Percentiles rank a stretch among this genome's conserved stretches.
phyloP scores from a whole-genome alignment of 2,113 vertebrate species.

The Thunnus thynnus region DNA sequence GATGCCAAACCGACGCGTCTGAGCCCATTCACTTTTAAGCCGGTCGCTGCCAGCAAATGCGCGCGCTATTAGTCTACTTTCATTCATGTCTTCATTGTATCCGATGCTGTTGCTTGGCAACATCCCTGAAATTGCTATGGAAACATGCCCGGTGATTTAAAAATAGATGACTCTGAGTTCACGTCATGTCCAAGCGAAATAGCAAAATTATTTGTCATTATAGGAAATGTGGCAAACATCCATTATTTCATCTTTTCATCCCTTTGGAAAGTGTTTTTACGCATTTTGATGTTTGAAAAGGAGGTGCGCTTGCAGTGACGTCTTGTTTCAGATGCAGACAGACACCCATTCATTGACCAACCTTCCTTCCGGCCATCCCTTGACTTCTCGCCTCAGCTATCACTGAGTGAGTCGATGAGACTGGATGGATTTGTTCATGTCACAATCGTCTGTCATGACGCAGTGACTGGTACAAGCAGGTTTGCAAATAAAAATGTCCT shows the following conservation, averaged over 20 bases:
- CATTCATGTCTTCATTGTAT: slow-evolving; percentile 87
- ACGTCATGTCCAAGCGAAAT: slow-evolving; percentile 74
- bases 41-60: slow-evolving; percentile 56
- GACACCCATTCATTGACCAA: slow-evolving; percentile 64
- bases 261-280: slow-evolving; percentile 5
- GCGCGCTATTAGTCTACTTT: slow-evolving; percentile 76
- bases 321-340: slow-evolving; percentile 62
- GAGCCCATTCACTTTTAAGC: slow-evolving; percentile 68
- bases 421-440: slow-evolving; percentile 27
- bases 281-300: slow-evolving; percentile 22
- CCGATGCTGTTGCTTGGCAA: slow-evolving; percentile 91
- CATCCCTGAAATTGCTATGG: slow-evolving; percentile 86
- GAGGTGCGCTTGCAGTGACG: slow-evolving; percentile 61
- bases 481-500: not conserved
- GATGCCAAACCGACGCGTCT: slow-evolving; percentile 57
- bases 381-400: slow-evolving; percentile 56
- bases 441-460: slow-evolving; percentile 24
- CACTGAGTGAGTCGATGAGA: slow-evolving; percentile 32
- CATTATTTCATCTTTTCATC: not conserved
- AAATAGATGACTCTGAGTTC: slow-evolving; percentile 83
- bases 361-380: slow-evolving; percentile 58
- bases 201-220: not conserved
- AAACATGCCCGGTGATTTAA: slow-evolving; percentile 84
- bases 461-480: not conserved
- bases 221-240: not conserved